Evolutionary conservation across 1,140 invertebrate species (phyloP).

Genomic region (Drosophila repleta): DNA sequence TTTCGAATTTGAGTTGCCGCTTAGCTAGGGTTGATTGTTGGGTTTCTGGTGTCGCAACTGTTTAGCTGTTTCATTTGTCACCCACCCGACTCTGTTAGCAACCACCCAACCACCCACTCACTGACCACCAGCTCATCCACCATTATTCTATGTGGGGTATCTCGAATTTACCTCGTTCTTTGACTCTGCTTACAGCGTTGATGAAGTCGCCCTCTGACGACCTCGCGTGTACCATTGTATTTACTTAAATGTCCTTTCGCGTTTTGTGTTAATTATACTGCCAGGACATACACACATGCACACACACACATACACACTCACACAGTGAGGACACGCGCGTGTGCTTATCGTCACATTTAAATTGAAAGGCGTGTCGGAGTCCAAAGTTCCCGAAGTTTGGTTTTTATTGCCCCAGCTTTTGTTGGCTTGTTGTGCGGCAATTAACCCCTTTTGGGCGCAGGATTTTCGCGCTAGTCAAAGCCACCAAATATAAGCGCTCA

Average conservation of each 20-base stretch:
- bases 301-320: not conserved
- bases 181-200: slow-evolving; percentile 4
- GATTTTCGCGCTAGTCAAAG: slow-evolving; percentile 10
- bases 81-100: not conserved
- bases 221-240: slow-evolving; percentile 52
- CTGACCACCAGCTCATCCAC: slow-evolving; percentile 9
- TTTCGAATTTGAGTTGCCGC: slow-evolving; percentile 52
- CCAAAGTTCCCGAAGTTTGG: slow-evolving; percentile 35
- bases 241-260: slow-evolving; percentile 65
- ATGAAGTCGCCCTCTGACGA: slow-evolving; percentile 33
- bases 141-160: slow-evolving; percentile 10
- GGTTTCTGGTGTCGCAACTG: slow-evolving; percentile 52
- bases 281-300: slow-evolving; percentile 28
- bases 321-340: not conserved
- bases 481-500: not conserved
- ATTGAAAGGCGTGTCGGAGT: slow-evolving; percentile 65
- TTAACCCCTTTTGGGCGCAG: slow-evolving; percentile 59
- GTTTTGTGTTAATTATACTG: slow-evolving; percentile 65
- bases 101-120: slow-evolving; percentile 25
- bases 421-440: slow-evolving; percentile 48
- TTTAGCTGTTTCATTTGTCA: slow-evolving; percentile 57
- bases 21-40: slow-evolving; percentile 47
- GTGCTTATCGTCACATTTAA: slow-evolving; percentile 61
- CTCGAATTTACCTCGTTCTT: slow-evolving; percentile 35
- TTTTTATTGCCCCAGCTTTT: slow-evolving; percentile 43